A percentile compares a stretch with the other conserved stretches of the same genome.
Evolutionary conservation across 2,797 vertebrate species (phyloP).

Genomic region (Alfaro cultratus): DNA sequence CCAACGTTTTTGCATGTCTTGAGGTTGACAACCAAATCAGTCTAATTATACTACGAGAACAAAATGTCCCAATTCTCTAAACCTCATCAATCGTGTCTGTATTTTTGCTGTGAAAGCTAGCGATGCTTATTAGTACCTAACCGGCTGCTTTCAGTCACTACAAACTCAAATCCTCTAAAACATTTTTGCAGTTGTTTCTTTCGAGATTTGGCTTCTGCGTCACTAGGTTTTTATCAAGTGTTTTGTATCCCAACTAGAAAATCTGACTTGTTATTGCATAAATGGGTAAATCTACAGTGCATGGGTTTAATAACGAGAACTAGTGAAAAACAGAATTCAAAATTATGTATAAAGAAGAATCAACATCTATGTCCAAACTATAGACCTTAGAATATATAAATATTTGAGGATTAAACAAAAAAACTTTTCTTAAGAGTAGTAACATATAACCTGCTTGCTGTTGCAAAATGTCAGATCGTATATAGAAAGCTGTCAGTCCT

Average conservation of each 20-base stretch:
- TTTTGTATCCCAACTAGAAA: neutral
- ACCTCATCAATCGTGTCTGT: neutral
- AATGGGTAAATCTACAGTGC: neutral
- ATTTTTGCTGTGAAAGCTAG: neutral
- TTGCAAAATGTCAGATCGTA: neutral
- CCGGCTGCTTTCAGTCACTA: neutral
- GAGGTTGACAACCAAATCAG: neutral
- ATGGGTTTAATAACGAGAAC: neutral
- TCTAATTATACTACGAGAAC: neutral
- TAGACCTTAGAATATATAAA: neutral
- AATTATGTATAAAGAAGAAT: neutral
- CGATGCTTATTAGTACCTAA: neutral
- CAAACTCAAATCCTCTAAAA: neutral
- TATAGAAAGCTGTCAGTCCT: neutral
- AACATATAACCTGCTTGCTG: neutral
- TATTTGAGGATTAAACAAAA: too few relatives aligned
- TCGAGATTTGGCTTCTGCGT: neutral
- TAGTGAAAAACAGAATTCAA: neutral
- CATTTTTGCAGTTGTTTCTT: neutral
- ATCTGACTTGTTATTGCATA: neutral
- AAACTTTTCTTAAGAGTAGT: neutral
- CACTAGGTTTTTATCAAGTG: neutral
- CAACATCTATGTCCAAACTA: neutral
- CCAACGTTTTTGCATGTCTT: neutral
- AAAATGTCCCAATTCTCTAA: neutral